Evolutionary conservation across 2,113 vertebrate genomes (phyloP).

Genomic region (Turnix velox): DNA sequence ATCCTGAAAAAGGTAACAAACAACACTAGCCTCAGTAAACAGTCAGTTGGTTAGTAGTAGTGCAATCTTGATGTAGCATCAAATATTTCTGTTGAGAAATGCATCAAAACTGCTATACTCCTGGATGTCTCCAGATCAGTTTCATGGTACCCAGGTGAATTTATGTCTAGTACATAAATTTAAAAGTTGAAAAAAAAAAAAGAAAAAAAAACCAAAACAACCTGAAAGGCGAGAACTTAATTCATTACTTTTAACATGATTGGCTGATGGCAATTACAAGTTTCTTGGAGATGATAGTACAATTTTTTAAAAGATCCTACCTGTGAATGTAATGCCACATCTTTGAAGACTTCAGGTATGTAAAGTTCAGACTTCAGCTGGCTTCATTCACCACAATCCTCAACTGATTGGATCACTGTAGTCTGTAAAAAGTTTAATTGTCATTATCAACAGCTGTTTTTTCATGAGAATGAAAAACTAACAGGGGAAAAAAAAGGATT

Average conservation of each 20-base stretch:
- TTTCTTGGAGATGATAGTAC: background rate
- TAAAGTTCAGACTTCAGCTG: background rate
- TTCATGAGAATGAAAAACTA: background rate
- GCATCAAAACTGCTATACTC: background rate
- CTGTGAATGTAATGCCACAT: constrained; percentile 15
- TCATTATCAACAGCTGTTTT: background rate
- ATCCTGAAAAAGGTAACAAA: background rate
- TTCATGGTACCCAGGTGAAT: background rate
- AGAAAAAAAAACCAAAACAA: background rate
- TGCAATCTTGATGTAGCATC: background rate
- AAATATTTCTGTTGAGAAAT: background rate
- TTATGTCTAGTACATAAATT: background rate
- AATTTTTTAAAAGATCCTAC: background rate
- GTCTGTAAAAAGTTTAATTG: background rate
- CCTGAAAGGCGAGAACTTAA: background rate
- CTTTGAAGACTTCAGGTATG: background rate
- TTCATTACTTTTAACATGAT: background rate
- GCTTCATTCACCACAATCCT: background rate
- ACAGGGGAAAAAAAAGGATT: background rate
- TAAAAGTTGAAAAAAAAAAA: background rate
- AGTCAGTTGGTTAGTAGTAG: background rate
- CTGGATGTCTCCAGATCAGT: background rate
- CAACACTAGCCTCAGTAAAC: background rate
- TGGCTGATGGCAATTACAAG: background rate
- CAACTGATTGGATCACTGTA: background rate